phyloP scores from a whole-genome alignment of 1,140 invertebrate species.

The Zophobas atratus region DNA sequence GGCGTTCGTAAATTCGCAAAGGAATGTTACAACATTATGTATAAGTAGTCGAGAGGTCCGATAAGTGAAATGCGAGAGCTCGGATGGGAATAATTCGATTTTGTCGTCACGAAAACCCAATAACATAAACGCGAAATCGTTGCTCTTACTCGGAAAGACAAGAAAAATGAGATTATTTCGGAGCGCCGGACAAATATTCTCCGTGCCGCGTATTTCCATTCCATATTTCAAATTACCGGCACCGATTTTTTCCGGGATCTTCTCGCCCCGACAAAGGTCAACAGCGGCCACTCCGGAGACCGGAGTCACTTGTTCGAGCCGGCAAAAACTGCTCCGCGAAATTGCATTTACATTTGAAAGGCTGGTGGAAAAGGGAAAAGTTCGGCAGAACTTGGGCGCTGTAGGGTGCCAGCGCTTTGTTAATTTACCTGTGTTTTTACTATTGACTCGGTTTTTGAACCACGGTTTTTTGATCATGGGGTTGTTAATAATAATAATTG shows the following conservation, averaged over 20 bases:
- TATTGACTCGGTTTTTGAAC: too few relatives aligned
- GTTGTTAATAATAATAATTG: too few relatives aligned
- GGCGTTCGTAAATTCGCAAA: background rate
- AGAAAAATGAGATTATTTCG: constrained; percentile 48
- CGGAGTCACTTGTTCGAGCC: background rate
- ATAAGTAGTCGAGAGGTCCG: background rate
- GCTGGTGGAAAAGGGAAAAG: too few relatives aligned
- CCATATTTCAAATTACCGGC: constrained; percentile 44
- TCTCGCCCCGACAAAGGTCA: constrained; percentile 15
- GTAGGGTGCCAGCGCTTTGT: too few relatives aligned
- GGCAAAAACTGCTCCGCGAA: too few relatives aligned
- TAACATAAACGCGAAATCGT: constrained; percentile 28
- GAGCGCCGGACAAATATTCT: constrained; percentile 39
- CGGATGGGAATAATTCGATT: constrained; percentile 20
- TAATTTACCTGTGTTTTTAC: too few relatives aligned
- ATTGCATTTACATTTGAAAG: too few relatives aligned
- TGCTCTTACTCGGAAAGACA: constrained; percentile 31
- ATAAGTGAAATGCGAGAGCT: constrained; percentile 8
- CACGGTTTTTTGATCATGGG: too few relatives aligned
- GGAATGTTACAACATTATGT: constrained; percentile 8
- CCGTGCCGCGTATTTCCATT: constrained; percentile 36
- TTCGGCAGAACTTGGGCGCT: too few relatives aligned
- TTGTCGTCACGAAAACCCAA: constrained; percentile 42
- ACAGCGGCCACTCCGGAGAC: background rate
- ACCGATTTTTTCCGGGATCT: constrained; percentile 39